A percentile compares a stretch with the other conserved stretches of the same genome.
These are phyloP conservation scores for Prionailurus viverrinus DNA, from an alignment of 2,113 vertebrate species.

Conservation along the genomic window DNA sequence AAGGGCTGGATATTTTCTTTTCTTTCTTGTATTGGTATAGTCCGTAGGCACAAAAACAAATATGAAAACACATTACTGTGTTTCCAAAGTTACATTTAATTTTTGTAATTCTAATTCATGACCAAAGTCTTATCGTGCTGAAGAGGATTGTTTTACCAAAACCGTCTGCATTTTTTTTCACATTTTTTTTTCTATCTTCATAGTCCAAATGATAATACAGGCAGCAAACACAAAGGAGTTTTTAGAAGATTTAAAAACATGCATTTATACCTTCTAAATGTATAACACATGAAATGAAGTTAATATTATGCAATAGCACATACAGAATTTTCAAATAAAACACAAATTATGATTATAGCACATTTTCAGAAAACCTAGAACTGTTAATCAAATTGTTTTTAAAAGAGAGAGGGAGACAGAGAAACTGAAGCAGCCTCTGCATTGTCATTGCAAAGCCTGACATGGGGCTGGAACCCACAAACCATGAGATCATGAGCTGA, in stretches of 20 bases:
- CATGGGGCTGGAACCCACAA: too few relatives aligned
- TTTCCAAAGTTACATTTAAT: not conserved
- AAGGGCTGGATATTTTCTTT: not conserved
- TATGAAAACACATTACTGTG: not conserved
- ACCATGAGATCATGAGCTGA: too few relatives aligned
- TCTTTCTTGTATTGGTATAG: conserved; percentile 27
- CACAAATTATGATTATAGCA: not conserved
- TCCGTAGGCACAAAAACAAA: not conserved
- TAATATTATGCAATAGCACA: not conserved
- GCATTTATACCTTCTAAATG: not conserved
- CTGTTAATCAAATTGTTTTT: not conserved
- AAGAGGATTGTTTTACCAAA: not conserved
- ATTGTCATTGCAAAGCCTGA: too few relatives aligned
- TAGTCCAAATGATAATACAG: not conserved
- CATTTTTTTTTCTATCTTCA: not conserved
- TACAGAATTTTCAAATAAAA: not conserved
- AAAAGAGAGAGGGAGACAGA: not conserved
- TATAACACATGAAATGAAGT: not conserved
- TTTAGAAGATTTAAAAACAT: not conserved
- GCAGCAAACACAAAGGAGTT: not conserved
- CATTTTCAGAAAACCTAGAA: conserved; percentile 18
- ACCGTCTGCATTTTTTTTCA: not conserved
- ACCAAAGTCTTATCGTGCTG: not conserved
- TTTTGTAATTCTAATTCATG: not conserved
- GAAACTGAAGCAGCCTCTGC: too few relatives aligned